Percentiles rank a stretch among this genome's conserved stretches.
phyloP scores from a whole-genome alignment of 2,888 invertebrate species.

The Willowsia nigromaculata region DNA sequence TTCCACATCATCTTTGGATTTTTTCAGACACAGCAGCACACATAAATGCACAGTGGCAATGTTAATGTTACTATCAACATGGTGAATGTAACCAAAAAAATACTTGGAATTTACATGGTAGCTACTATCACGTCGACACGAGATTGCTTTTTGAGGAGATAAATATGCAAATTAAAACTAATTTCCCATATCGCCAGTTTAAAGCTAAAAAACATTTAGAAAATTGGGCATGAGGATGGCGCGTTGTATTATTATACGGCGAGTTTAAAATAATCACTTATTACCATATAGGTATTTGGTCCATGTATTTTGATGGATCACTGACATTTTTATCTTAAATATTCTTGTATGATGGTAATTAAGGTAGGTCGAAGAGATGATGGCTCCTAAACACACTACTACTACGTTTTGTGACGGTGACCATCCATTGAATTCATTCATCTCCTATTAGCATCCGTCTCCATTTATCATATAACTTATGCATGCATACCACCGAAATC shows the following conservation, averaged over 20 bases:
- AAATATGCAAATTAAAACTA: constrained; percentile 55
- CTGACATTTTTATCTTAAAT: neutral
- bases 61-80: neutral
- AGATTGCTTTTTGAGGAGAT: constrained; percentile 9
- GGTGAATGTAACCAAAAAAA: constrained; percentile 5
- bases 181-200: constrained; percentile 27
- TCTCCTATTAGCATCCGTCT: neutral
- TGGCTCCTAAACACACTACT: neutral
- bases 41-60: neutral
- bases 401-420: neutral
- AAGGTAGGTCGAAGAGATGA: neutral
- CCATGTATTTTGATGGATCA: neutral
- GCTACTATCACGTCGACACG: neutral
- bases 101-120: constrained; percentile 12
- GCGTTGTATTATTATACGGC: neutral
- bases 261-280: neutral
- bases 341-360: neutral
- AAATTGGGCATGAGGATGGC: neutral
- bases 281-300: constrained; percentile 24
- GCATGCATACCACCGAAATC: constrained; percentile 27
- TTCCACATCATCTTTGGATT: neutral
- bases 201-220: neutral
- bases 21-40: neutral
- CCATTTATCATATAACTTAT: constrained; percentile 26
- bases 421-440: neutral